Percentiles rank a stretch among this genome's conserved stretches.
phyloP scores from a whole-genome alignment of 2,113 vertebrate genomes.

The Albula glossodonta region DNA sequence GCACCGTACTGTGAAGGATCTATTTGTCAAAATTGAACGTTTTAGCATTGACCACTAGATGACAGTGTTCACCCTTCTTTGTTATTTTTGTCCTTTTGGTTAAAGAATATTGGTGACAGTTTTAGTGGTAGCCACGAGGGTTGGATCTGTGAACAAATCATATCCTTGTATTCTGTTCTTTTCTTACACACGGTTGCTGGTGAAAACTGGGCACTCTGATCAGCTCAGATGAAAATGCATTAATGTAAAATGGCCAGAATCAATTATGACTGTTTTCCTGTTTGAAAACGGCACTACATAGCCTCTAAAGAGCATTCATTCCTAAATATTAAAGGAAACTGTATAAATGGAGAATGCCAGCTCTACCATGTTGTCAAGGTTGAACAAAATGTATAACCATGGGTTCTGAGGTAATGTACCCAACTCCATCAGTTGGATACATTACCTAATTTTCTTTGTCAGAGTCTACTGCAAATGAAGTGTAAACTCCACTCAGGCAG shows the following conservation, averaged over 20 bases:
- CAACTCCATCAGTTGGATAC: too few relatives aligned
- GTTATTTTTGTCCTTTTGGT: neutral
- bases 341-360: neutral
- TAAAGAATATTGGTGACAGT: neutral
- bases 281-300: neutral
- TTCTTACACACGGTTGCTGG: neutral
- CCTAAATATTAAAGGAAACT: constrained; percentile 20
- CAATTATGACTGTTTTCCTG: neutral
- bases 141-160: constrained; percentile 22
- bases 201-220: neutral
- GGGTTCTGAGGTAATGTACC: too few relatives aligned
- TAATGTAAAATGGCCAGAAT: constrained; percentile 9
- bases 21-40: neutral
- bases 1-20: too few relatives aligned
- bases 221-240: neutral
- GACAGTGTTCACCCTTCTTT: constrained; percentile 65
- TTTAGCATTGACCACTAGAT: constrained; percentile 51
- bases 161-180: neutral
- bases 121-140: neutral
- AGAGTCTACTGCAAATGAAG: too few relatives aligned
- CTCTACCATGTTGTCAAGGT: neutral
- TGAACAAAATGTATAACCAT: neutral
- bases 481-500: too few relatives aligned
- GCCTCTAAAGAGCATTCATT: neutral
- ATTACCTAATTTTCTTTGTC: too few relatives aligned